These are phyloP conservation scores for Syrista parreyssii DNA, from an alignment of 2,888 invertebrate species.

Conservation along the genomic window DNA sequence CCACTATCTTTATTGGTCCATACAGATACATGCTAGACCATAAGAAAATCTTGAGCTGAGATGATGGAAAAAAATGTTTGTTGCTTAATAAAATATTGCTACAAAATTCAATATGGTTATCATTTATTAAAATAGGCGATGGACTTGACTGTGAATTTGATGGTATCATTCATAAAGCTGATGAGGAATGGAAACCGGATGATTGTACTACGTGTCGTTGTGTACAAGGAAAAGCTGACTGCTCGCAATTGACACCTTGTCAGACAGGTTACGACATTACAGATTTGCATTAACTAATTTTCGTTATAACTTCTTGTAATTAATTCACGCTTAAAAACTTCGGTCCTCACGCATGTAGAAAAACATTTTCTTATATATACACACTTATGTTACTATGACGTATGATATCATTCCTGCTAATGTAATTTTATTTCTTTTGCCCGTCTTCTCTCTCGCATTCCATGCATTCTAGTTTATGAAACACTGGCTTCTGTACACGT, in stretches of 20 bases:
- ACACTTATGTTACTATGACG: not conserved
- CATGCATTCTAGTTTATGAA: not conserved
- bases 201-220: constrained; percentile 82
- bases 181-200: constrained; percentile 77
- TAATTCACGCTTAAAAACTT: not conserved
- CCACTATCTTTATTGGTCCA: not conserved
- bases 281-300: not conserved
- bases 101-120: not conserved
- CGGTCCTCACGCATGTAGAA: not conserved
- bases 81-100: not conserved
- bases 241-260: constrained; percentile 49
- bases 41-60: not conserved
- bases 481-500: not conserved
- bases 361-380: not conserved
- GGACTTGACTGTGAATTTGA: constrained; percentile 35
- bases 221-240: constrained; percentile 72
- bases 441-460: not conserved
- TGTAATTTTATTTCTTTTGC: not conserved
- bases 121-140: not conserved
- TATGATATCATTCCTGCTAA: not conserved
- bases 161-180: constrained; percentile 48
- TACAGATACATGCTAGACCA: not conserved
- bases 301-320: not conserved
- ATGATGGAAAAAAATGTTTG: not conserved
- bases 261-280: constrained; percentile 17